Evolutionary conservation across 2,113 vertebrate genomes (phyloP), one percentile per base, ranked within the genome.

Genomic region (Lepus timidus): DNA sequence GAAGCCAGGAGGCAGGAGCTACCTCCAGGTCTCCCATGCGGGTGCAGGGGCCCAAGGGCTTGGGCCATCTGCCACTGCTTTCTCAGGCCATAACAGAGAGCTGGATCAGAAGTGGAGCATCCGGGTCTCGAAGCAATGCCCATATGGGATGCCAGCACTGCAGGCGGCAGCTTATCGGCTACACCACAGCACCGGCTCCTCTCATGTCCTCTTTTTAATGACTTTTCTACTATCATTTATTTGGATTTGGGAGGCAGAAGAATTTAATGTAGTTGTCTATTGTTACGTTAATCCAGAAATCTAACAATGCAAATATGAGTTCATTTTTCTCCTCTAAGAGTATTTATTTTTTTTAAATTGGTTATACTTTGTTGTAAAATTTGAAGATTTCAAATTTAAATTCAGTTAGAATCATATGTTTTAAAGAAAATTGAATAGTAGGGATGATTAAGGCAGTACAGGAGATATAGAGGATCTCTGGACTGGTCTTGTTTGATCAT

Each of bases 221-320:
- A 0, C 5, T 36, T 61, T 88, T 93, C 83, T 22, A 51, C 1
- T 55, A 4, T 78, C 55, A 64, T 33, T 88, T 39, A 49, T 4
- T 14, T 44, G 14, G 9, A 20, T 67, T 85, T 88, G 12, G 19
- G 44, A 92, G 2, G 44, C 11, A 87, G 29, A 6, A 62, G 33
- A 31, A 5, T 78, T 68, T 82, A 65, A 64, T 39, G 0, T 10
- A 52, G 17, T 52, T 73, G 33, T 61, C 71, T 31, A 51, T n/a
- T 31, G 8, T 73, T 68, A 64, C 4, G 31, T n/a, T 93, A 83
- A 97, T 67, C 9, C 31, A 90, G 51, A 93, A 95, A 90, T 65
- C 31, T 81, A 65, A 67, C 9, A 76, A 61, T 33, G 39, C 11
- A 88, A 52, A 49, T 88, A 55, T 78, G 5, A 2, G 23, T 91